These are phyloP conservation scores for Thinocorus orbignyianus DNA, from an alignment of 2,113 vertebrate genomes.

Conservation along the genomic window DNA sequence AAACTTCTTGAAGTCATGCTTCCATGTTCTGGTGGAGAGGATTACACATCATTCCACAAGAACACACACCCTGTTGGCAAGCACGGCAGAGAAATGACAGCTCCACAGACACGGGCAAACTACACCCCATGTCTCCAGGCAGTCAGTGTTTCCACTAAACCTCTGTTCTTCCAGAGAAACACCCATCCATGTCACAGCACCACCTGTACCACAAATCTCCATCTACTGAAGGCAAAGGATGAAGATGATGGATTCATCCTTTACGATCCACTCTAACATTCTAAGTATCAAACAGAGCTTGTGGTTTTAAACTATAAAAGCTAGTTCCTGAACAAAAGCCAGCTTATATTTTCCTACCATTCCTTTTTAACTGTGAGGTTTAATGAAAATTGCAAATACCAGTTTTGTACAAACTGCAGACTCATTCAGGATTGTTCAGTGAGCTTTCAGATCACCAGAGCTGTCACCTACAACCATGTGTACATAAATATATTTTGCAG, in stretches of 20 bases:
- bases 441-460: not conserved
- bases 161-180: not conserved
- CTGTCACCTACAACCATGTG: not conserved
- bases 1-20: slow-evolving; percentile 32
- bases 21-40: slow-evolving; percentile 51
- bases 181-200: not conserved
- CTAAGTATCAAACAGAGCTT: not conserved
- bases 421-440: not conserved
- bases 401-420: not conserved
- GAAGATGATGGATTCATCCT: not conserved
- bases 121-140: not conserved
- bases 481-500: not conserved
- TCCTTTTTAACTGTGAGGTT: not conserved
- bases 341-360: not conserved
- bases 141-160: slow-evolving; percentile 17
- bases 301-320: not conserved
- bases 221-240: not conserved
- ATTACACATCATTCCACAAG: slow-evolving; percentile 45
- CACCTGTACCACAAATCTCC: not conserved
- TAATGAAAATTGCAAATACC: not conserved
- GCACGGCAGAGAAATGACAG: not conserved
- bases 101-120: not conserved
- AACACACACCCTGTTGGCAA: slow-evolving; percentile 65
- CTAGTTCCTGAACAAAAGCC: not conserved
- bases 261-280: fast-evolving